Conservation (phyloP, 2,113 vertebrate genomes). For the Coracopsis vasa region DNA sequence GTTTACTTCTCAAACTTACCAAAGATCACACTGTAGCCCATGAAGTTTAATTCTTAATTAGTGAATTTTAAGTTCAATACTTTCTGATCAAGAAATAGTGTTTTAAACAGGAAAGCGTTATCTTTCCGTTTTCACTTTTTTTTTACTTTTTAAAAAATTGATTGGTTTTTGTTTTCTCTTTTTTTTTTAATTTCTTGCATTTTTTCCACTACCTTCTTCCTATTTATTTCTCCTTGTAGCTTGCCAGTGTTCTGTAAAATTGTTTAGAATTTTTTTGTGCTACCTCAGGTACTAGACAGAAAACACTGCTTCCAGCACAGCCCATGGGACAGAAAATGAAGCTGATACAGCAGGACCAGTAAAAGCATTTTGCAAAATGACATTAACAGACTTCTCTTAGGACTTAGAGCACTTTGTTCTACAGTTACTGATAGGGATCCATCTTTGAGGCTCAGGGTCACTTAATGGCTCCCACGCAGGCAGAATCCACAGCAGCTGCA, state of each 20-base stretch:
- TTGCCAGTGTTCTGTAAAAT: not conserved
- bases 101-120: not conserved
- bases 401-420: not conserved
- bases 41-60: not conserved
- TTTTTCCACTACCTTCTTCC: not conserved
- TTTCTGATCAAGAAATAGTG: not conserved
- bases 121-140: not conserved
- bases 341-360: not conserved
- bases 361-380: not conserved
- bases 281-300: not conserved
- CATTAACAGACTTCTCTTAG: not conserved
- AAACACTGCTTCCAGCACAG: not conserved
- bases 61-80: not conserved
- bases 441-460: not conserved
- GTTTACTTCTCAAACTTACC: not conserved
- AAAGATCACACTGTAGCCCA: not conserved
- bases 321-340: not conserved
- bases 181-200: not conserved
- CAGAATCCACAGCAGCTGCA: not conserved
- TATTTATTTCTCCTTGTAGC: not conserved
- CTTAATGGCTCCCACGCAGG: not conserved
- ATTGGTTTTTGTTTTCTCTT: too few species aligned
- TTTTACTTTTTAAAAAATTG: not conserved
- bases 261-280: not conserved
- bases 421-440: not conserved